These are phyloP conservation scores for Cinara cedri DNA, from an alignment of 2,888 invertebrate species.

Conservation along the genomic window DNA sequence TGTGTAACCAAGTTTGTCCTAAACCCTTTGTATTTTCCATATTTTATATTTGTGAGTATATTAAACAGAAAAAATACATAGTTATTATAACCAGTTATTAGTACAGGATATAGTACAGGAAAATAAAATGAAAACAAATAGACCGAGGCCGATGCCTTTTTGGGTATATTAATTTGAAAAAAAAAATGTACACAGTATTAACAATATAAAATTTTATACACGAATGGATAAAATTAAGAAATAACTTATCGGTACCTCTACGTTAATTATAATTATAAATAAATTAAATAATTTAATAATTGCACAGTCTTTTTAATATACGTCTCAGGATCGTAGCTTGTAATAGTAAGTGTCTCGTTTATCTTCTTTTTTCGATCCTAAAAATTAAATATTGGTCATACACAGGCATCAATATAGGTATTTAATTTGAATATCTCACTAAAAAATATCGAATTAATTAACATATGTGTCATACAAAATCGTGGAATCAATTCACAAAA, in stretches of 20 bases:
- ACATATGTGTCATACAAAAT: no score
- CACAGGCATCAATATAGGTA: no score
- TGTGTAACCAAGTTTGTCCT: background rate
- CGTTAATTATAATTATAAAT: conserved; percentile 29
- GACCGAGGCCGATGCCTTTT: no score
- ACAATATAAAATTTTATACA: background rate
- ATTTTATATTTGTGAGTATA: background rate
- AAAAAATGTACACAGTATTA: background rate
- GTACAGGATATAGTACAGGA: background rate
- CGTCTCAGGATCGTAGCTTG: background rate
- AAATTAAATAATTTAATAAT: conserved; percentile 7
- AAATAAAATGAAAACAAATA: background rate
- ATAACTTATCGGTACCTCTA: background rate
- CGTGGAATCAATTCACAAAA: no score
- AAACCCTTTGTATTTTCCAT: conserved; percentile 5
- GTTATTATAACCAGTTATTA: no score
- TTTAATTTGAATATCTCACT: no score
- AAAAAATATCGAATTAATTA: no score
- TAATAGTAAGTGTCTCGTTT: background rate
- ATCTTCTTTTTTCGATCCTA: conserved; percentile 48
- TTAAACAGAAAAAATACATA: no score
- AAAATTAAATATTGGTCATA: conserved; percentile 11
- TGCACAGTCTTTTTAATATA: conserved; percentile 47
- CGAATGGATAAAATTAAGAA: background rate
- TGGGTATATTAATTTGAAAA: no score